Base-by-base conservation (phyloP, 2,113 vertebrate species). In the Hemiscyllium ocellatum region DNA sequence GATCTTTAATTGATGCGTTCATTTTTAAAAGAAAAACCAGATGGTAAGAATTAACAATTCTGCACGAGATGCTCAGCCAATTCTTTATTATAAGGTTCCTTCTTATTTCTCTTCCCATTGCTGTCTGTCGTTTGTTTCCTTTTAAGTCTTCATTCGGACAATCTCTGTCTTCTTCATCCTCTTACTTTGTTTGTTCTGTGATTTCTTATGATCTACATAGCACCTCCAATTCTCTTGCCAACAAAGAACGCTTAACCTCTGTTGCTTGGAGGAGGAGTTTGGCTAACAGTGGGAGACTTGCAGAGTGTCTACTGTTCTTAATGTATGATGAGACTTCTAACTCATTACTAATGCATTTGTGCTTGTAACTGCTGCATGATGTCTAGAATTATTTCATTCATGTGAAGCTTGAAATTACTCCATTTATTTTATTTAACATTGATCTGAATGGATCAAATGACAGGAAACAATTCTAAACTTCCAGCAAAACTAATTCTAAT, bases 351-450 rank as follows among this genome's bases (percentile, higher is more conserved):
- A 47, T 94, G 66, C 93, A 72, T 29, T 72, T 19, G 42, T 95
- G 69, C 47, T 47, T 72, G 69, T 26, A 72, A 70, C 24, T 29
- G 47, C n/a, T 95, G 42, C 72, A 69, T 72, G 94, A 17, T 42
- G 72, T 95, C 94, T n/a, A 93, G 61, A 93, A 66, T n/a, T 93
- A n/a, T 47, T 26, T 95, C 69, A 95, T 95, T 12, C 47, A 76
- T 76, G 24, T 42, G 4, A 52, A 12, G 24, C 37, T 95, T 95
- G 68, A 95, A 95, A 52, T 95, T 70, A 95, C 66, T 72, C 69
- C 94, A 76, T 95, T 95, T 95, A 72, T 95, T 95, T 72, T 95
- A 95, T 70, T 95, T 72, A 52, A 47, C 68, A 95, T 52, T 95
- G 69, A 95, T 52, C 94, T 95, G 94, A 95, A 52, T 72, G 68